Evolutionary conservation across 2,888 invertebrate species (phyloP), one percentile per base, ranked within the genome.

Genomic region (Eueremaeus valkanovi): DNA sequence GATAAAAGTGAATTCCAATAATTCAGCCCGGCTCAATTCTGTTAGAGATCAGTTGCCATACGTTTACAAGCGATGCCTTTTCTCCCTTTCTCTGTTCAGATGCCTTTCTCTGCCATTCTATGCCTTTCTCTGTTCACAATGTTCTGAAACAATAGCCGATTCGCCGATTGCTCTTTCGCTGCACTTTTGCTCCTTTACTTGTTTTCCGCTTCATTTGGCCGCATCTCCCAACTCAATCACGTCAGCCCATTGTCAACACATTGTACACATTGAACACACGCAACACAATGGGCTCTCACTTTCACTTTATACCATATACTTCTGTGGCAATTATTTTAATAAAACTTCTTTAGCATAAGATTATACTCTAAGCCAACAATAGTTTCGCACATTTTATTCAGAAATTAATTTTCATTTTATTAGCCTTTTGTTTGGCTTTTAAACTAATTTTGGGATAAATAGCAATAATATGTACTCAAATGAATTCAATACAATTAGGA

Each of bases 1-100:
- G 63, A 63, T 63, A 63, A 63, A 63, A 63, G 29, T n/a, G 16
- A 63, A 63, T 63, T 61, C 16, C 61, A 27, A 61, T 61, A 61
- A 29, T 29, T 31, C n/a, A n/a, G n/a, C n/a, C n/a, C n/a, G n/a
- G n/a, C 31, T 61, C 29, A 8, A 31, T 24, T 9, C 6, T 16
- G 55, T 24, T 31, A 55, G 27, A 55, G 55, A 55, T 55, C 55
- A 24, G 55, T 51, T 51, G 55, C 27, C n/a, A 55, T 55, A 55
- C 55, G 55, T 55, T 55, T 55, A 27, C 5, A 55, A 55, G 27
- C 27, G 55, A 13, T 27, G 55, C 24, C 55, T 55, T 55, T 55
- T 55, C 55, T 55, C 21, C 24, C 45, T 45, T 55, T 24, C 24
- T 18, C 33, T 36, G n/a, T n/a, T n/a, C n/a, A n/a, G n/a, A n/a